phyloP scores from a whole-genome alignment of 2,797 vertebrate genomes.

The Cheirogaleus major region DNA sequence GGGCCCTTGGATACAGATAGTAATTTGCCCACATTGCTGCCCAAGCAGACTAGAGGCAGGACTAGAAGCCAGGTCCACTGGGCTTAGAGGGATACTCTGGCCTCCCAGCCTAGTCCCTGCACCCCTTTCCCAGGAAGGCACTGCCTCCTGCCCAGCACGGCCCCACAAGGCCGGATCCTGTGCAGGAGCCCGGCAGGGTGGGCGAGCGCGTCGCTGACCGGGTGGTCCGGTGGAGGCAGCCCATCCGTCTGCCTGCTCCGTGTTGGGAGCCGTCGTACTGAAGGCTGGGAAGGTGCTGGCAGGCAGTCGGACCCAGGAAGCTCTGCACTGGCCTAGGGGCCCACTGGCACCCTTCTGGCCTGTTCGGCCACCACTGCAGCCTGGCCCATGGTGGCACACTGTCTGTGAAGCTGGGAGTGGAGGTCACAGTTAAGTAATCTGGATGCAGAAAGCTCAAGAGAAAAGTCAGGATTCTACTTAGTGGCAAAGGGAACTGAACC shows the following conservation, averaged over 20 bases:
- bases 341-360: neutral
- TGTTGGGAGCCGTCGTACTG: neutral
- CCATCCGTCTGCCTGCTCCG: accelerated
- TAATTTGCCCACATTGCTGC: neutral
- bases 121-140: neutral
- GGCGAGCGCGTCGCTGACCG: accelerated
- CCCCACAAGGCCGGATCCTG: neutral
- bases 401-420: neutral
- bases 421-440: neutral
- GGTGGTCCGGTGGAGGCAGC: neutral
- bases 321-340: neutral
- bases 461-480: neutral
- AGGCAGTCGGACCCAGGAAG: neutral
- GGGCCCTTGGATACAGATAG: neutral
- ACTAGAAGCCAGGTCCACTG: neutral
- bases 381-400: neutral
- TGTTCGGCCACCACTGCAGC: neutral
- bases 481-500: neutral
- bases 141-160: accelerated
- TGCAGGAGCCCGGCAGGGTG: neutral
- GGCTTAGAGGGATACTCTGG: neutral
- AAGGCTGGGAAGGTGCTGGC: neutral
- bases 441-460: neutral
- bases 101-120: neutral
- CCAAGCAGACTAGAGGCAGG: neutral